Percentiles rank a stretch among this genome's conserved stretches.
phyloP scores from a whole-genome alignment of 2,888 invertebrate genomes.

The Nemoura dubitans region DNA sequence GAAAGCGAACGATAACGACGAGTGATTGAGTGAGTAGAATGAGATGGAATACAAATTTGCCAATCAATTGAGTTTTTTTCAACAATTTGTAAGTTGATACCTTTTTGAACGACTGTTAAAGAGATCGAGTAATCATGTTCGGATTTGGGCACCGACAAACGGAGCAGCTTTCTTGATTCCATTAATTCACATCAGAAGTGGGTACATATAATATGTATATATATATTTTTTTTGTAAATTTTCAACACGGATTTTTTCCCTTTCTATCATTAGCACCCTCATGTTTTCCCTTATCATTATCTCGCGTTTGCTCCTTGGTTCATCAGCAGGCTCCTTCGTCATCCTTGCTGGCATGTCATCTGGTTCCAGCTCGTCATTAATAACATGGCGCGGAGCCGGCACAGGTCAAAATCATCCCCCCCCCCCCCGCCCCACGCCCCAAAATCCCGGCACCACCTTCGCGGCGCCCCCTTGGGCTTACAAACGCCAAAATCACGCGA shows the following conservation, averaged over 20 bases:
- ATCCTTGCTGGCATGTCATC: slow-evolving; percentile 43
- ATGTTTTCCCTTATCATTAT: slow-evolving; percentile 43
- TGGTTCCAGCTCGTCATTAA: slow-evolving; percentile 42
- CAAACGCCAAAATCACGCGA: slow-evolving; percentile 36
- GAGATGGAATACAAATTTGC: too few species aligned
- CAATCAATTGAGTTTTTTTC: too few species aligned
- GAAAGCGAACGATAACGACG: too few species aligned
- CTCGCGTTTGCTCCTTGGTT: slow-evolving; percentile 40
- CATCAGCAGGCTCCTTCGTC: slow-evolving; percentile 37
- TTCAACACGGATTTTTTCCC: slow-evolving; percentile 22
- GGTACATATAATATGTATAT: too few species aligned
- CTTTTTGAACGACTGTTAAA: too few species aligned
- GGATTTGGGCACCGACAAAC: too few species aligned
- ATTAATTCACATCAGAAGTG: too few species aligned
- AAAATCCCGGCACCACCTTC: neutral
- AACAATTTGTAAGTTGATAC: too few species aligned
- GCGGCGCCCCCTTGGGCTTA: neutral
- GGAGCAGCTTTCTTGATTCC: too few species aligned
- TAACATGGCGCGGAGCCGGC: slow-evolving; percentile 32
- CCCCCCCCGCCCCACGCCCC: neutral
- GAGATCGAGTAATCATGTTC: too few species aligned
- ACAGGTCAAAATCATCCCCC: slow-evolving; percentile 25
- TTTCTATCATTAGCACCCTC: slow-evolving; percentile 45
- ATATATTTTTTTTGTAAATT: neutral
- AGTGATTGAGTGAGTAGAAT: too few species aligned